Conservation (phyloP, 2,888 invertebrate species). For the Griposia aprilina region DNA sequence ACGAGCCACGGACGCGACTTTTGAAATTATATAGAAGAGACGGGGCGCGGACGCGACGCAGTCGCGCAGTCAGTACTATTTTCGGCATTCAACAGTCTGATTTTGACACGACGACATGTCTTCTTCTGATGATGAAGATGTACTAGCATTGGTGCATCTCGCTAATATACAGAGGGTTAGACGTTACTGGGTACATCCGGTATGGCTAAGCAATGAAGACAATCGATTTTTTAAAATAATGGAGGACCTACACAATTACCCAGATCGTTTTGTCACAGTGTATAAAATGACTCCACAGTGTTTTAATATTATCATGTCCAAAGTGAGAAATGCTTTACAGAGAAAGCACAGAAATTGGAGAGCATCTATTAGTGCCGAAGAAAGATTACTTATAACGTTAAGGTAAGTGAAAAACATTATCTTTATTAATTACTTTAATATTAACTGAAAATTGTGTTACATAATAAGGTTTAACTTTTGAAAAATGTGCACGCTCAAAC, state of each 20-base stretch:
- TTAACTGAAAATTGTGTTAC: background rate
- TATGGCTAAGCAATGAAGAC: conserved; percentile 6
- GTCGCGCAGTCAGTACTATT: no score
- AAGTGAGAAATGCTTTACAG: conserved; percentile 12
- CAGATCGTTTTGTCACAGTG: conserved; percentile 11
- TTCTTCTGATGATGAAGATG: conserved; percentile 13
- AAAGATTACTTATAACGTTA: conserved; percentile 17
- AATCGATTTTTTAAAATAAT: conserved; percentile 14
- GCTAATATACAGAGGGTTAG: conserved; percentile 15
- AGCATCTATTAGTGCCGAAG: background rate
- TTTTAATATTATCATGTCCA: conserved; percentile 12
- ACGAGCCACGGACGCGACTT: no score
- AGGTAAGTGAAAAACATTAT: conserved; percentile 9
- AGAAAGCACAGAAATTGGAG: background rate
- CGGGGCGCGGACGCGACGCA: no score
- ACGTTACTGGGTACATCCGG: conserved; percentile 26
- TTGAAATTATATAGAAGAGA: no score
- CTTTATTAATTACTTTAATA: conserved; percentile 5
- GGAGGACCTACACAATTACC: conserved; percentile 8
- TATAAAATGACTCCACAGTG: conserved; percentile 13
- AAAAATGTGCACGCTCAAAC: conserved; percentile 2
- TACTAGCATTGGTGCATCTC: background rate
- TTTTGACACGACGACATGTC: background rate
- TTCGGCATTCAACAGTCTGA: no score
- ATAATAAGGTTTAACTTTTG: conserved; percentile 6